Evolutionary conservation across 2,888 invertebrate species (phyloP).

Genomic region (Electrophaes corylata): DNA sequence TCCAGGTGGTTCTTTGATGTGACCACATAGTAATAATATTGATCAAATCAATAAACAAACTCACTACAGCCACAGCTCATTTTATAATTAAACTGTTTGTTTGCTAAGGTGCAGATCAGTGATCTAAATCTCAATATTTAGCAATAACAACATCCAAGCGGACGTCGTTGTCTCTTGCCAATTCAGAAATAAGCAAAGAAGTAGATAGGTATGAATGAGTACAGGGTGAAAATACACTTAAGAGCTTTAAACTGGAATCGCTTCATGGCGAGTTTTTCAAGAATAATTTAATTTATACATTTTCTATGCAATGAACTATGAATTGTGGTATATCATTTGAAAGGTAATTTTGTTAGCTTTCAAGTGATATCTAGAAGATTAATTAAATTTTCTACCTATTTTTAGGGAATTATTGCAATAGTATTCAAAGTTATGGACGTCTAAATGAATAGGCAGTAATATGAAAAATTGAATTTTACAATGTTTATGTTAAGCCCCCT

Average conservation of each 20-base stretch:
- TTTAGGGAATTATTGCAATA: too few species aligned
- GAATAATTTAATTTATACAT: background rate
- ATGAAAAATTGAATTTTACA: background rate
- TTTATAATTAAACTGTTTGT: conserved; percentile 67
- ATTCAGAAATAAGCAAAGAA: background rate
- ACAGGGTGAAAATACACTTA: too few species aligned
- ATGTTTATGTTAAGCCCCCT: too few species aligned
- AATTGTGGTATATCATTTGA: conserved; percentile 1
- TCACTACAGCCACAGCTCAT: conserved; percentile 48
- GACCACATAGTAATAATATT: conserved; percentile 63
- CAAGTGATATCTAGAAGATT: background rate
- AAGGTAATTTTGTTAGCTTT: conserved; percentile 1
- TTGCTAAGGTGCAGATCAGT: conserved; percentile 48
- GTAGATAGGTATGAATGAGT: too few species aligned
- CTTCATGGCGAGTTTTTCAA: background rate
- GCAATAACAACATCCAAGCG: too few species aligned
- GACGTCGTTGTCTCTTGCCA: too few species aligned
- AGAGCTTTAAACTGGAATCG: background rate
- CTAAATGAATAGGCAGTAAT: background rate
- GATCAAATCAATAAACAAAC: conserved; percentile 61
- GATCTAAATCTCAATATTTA: conserved; percentile 10
- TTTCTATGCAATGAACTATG: conserved; percentile 1
- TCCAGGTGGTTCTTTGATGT: conserved; percentile 59
- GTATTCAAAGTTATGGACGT: too few species aligned
- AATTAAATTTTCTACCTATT: too few species aligned